phyloP scores from a whole-genome alignment of 2,113 vertebrate genomes.

The Thalassarche chlororhynchos region DNA sequence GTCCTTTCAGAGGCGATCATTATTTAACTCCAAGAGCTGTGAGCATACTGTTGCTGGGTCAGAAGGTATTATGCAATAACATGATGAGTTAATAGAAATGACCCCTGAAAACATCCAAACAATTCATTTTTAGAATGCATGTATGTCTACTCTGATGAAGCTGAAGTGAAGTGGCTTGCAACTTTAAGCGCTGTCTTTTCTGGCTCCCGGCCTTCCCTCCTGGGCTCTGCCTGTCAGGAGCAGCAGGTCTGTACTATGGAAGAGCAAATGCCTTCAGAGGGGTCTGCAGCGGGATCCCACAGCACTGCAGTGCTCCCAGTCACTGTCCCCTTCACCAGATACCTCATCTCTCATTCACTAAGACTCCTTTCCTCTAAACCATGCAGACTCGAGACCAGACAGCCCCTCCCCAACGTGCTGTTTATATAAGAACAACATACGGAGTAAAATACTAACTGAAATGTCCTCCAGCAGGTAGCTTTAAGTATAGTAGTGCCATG shows the following conservation, averaged over 20 bases:
- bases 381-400: not conserved
- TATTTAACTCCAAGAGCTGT: not conserved
- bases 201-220: not conserved
- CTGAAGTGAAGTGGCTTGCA: not conserved
- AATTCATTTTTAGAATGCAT: not conserved
- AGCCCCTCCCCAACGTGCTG: not conserved
- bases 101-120: not conserved
- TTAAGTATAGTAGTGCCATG: not conserved
- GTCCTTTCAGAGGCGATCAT: not conserved
- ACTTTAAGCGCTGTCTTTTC: not conserved
- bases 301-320: not conserved
- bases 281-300: not conserved
- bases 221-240: not conserved
- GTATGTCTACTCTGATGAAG: not conserved
- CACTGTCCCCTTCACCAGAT: not conserved
- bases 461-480: not conserved
- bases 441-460: not conserved
- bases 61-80: not conserved
- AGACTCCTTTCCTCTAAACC: not conserved
- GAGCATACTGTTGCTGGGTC: not conserved
- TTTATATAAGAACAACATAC: not conserved
- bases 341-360: not conserved
- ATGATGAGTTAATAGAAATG: not conserved
- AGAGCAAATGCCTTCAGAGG: not conserved
- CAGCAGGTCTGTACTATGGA: not conserved